Evolutionary conservation across 2,888 invertebrate genomes (phyloP), one percentile per base, ranked within the genome.

Genomic region (Galerucella pusilla): DNA sequence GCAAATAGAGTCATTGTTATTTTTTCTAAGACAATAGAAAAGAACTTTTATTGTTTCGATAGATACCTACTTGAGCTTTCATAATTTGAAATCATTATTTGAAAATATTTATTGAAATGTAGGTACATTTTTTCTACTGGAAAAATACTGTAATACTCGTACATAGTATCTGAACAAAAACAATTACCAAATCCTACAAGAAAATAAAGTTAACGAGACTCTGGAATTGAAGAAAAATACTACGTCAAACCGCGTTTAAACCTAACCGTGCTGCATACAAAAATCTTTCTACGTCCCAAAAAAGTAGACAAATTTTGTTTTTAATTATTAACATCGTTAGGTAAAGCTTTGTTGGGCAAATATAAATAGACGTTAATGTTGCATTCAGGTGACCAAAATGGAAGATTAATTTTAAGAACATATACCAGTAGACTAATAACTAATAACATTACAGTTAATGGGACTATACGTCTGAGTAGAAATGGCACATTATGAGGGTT

Each of bases 401-500:
- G 20, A 63, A 61, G 35, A 52, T 68, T 68, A 52, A 67, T 45
- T 42, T 63, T 46, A 46, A 52, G 20, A 60, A 65, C 57, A 42
- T 57, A 74, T 11, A 67, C 46, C 52, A 14, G 42, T 65, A 54
- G 60, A 61, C 71, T 71, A 73, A 73, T 71, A 65, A 72, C 61
- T 71, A 73, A 73, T 71, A 65, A 72, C 61, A 73, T 67, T 65
- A 66, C 35, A 73, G 16, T 66, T 75, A 61, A 77, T 72, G 71
- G 65, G 57, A 54, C 73, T 68, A 74, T 71, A 79, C 73, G 72
- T 77, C 69, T 66, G 65, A 71, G 69, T 67, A 73, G 74, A 71
- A 77, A 78, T 66, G 73, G 75, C 73, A 75, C 68, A 77, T 73
- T 73, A 78, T 74, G 77, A 79, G 79, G 78, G 79, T 75, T 73